Evolutionary conservation across 1,140 invertebrate genomes (phyloP).

Genomic region (Halictus rubicundus): DNA sequence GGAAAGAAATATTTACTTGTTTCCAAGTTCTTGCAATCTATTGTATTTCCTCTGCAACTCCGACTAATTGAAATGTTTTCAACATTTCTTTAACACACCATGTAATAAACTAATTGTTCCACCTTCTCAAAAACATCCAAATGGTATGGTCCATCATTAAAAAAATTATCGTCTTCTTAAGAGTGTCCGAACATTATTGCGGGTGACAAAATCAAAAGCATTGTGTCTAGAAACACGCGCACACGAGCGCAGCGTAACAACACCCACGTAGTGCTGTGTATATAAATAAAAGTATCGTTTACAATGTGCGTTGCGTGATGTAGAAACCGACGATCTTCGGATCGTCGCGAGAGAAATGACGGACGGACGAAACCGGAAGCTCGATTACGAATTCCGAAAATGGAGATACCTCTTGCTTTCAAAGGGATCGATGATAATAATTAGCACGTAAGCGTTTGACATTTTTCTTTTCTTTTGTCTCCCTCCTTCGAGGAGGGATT

Average conservation of each 20-base stretch:
- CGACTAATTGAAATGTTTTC: too few relatives aligned
- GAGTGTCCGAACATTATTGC: too few relatives aligned
- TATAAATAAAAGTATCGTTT: slow-evolving; percentile 49
- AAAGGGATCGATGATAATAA: slow-evolving; percentile 79
- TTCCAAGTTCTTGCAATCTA: too few relatives aligned
- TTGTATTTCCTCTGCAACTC: too few relatives aligned
- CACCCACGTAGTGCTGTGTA: slow-evolving; percentile 21
- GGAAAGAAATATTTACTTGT: too few relatives aligned
- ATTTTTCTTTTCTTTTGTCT: neutral
- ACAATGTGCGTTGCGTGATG: slow-evolving; percentile 29
- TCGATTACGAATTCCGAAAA: slow-evolving; percentile 44
- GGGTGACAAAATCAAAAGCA: neutral
- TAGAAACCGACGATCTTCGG: slow-evolving; percentile 8
- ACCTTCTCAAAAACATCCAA: too few relatives aligned
- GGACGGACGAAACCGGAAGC: slow-evolving; percentile 41
- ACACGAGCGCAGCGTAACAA: neutral
- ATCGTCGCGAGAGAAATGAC: slow-evolving; percentile 39
- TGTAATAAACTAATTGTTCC: too few relatives aligned
- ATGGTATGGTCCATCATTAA: too few relatives aligned
- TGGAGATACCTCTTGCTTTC: slow-evolving; percentile 65
- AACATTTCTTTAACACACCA: too few relatives aligned
- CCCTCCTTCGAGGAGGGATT: neutral
- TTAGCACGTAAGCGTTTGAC: slow-evolving; percentile 76
- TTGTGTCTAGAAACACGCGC: slow-evolving; percentile 51
- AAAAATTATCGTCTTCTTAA: too few relatives aligned